Evolutionary conservation across 2,113 vertebrate species (phyloP).

Genomic region (Benitochromis conjunctus): DNA sequence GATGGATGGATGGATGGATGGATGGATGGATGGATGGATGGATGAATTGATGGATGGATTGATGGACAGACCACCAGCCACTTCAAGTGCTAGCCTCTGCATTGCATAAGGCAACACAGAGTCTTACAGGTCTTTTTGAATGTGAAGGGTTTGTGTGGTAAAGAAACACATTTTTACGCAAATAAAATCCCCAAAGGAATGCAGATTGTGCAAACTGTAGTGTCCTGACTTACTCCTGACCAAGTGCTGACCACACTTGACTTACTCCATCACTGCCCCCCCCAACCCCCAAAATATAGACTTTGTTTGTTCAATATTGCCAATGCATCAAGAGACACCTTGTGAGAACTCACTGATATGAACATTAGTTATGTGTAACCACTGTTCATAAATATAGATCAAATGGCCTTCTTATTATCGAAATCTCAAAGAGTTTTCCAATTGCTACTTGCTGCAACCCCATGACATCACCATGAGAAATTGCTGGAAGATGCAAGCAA

Average conservation of each 20-base stretch:
- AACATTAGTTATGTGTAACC: background rate
- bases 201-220: background rate
- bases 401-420: background rate
- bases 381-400: background rate
- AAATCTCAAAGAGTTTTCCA: background rate
- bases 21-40: too few species aligned
- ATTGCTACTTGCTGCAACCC: background rate
- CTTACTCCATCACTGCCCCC: background rate
- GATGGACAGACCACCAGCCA: background rate
- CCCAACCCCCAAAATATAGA: background rate
- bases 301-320: background rate
- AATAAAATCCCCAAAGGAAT: background rate
- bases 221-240: fast-evolving
- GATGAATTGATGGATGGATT: too few species aligned
- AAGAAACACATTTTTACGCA: background rate
- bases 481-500: background rate
- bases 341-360: background rate
- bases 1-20: too few species aligned
- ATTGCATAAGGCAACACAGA: background rate
- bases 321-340: background rate
- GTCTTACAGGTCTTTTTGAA: too few species aligned
- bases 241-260: background rate
- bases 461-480: background rate
- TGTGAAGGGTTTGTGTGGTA: too few species aligned
- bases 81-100: background rate